A percentile compares a stretch with the other conserved stretches of the same genome.
These are phyloP conservation scores for Poecilobothrus nobilitatus DNA, from an alignment of 2,888 invertebrate species.

Conservation along the genomic window DNA sequence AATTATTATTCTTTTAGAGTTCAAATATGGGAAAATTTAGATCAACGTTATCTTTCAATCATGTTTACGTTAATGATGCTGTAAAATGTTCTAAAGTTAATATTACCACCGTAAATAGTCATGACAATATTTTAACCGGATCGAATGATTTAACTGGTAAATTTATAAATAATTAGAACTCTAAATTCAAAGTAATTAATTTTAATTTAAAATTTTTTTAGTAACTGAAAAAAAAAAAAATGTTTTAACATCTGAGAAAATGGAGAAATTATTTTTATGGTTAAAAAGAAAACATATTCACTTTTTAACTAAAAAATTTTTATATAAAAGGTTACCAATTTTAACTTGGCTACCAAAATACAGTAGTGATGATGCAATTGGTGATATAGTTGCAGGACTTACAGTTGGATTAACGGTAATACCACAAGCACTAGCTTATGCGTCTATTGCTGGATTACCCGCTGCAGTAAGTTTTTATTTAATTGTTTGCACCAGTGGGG, in stretches of 20 bases:
- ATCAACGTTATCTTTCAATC: conserved; percentile 35
- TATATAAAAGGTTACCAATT: conserved; percentile 67
- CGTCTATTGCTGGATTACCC: conserved; percentile 70
- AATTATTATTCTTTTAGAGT: no score
- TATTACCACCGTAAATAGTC: conserved; percentile 32
- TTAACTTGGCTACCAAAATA: conserved; percentile 70
- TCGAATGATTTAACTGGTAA: conserved; percentile 51
- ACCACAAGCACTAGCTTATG: conserved; percentile 78
- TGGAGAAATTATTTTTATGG: conserved; percentile 11
- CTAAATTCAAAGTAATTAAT: background rate
- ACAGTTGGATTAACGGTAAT: conserved; percentile 91
- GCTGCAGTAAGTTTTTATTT: conserved; percentile 48
- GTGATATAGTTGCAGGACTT: conserved; percentile 83
- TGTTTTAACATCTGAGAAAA: background rate
- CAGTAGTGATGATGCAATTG: conserved; percentile 60
- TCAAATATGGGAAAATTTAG: conserved; percentile 23
- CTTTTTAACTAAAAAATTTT: conserved; percentile 56
- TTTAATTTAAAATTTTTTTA: background rate
- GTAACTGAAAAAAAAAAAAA: background rate
- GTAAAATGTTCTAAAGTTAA: conserved; percentile 41
- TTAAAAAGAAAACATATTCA: background rate
- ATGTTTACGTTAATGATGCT: conserved; percentile 41
- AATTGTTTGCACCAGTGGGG: background rate
- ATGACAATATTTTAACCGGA: conserved; percentile 46
- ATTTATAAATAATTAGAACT: conserved; percentile 20